Base-by-base conservation (phyloP, 30 jellyfish, hydroid and myxozoan genomes). In the Turritopsis rubra region DNA sequence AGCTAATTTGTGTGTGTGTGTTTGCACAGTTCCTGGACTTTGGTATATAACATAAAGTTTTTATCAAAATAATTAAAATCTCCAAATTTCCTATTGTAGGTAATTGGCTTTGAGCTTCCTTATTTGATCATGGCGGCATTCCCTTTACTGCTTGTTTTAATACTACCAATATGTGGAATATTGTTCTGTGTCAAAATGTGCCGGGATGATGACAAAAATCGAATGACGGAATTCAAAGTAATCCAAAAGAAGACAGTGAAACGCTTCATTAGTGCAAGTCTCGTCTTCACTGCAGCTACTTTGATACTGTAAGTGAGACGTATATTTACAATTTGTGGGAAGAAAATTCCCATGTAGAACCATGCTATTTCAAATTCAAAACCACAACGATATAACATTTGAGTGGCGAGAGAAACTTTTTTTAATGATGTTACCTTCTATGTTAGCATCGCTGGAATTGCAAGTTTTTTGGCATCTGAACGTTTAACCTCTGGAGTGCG, bases 231-330 rank as follows among this genome's bases (percentile, higher is more conserved):
- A 68, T 17, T 68, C 9, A 19, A 68, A 68, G 77, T 68, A 27
- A 68, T 68, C 0, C 31, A 27, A 68, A 68, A 68, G 77, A 0
- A 27, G 30, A 68, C 16, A 19, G 0, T 27, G 77, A 23, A 27
- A 68, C 77, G 77, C 8, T 68, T 66, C 30, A 7, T 68, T 23
- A 68, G 77, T 27, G 77, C 77, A 7, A n/a, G 31, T 68, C 19
- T 68, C 0, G 77, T 68, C 8, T 19, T 68, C 16, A 68, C 77
- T n/a, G 77, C 77, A n/a, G 77, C 77, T 68, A 68, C 77, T 68
- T 68, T 68, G 23, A 68, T 68, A 68, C 77, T 68, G 77, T 68
- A 68, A n/a, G 77, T 68, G 30, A 68, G 28, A 68, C 19, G n/a
- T n/a, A n/a, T n/a, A n/a, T n/a, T n/a, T n/a, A n/a, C n/a, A n/a